Base-by-base conservation (phyloP, 2,797 vertebrate species). In the Mareca penelope region DNA sequence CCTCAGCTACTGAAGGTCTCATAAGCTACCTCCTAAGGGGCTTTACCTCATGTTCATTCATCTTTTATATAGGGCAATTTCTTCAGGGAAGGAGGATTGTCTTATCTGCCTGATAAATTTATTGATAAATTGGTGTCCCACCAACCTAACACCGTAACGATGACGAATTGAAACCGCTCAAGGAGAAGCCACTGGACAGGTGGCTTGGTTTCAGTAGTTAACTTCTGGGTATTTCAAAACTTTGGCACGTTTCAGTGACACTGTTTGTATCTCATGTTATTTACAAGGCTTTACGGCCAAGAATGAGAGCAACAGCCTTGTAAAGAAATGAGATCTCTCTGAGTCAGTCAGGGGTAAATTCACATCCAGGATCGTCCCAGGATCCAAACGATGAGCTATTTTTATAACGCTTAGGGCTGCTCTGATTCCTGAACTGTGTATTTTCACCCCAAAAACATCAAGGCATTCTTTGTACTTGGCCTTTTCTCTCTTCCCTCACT, bases 161-260 rank as follows among this genome's bases (percentile, higher is more conserved):
- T 89, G 84, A 90, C 80, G 80, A 89, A 90, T 48, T 88, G 84
- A 60, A 95, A 85, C 88, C 92, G 55, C 81, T 85, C 79, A 90
- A 78, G 60, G 60, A 80, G 68, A 92, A 94, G 75, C 75, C 76
- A 87, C 84, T 85, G 68, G 84, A 89, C 84, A 89, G 65, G 69
- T 95, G 93, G 71, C 57, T 95, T 95, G 90, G 93, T 57, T 93
- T 93, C 70, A 88, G 37, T 80, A 87, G 64, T 85, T 94, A 71
- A 75, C 84, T 70, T 89, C 46, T 46, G 80, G 64, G 88, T 92
- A 92, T 95, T 96, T 92, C 88, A 95, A 96, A 95, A 85, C 88
- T 89, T 83, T 68, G 76, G 33, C 93, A 69, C 26, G 88, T 94
- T 75, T 81, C 67, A 80, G 40, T 82, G 88, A 71, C 23, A 65